Conservation (phyloP, 2,113 vertebrate species). For the Microcebus jonahi region DNA sequence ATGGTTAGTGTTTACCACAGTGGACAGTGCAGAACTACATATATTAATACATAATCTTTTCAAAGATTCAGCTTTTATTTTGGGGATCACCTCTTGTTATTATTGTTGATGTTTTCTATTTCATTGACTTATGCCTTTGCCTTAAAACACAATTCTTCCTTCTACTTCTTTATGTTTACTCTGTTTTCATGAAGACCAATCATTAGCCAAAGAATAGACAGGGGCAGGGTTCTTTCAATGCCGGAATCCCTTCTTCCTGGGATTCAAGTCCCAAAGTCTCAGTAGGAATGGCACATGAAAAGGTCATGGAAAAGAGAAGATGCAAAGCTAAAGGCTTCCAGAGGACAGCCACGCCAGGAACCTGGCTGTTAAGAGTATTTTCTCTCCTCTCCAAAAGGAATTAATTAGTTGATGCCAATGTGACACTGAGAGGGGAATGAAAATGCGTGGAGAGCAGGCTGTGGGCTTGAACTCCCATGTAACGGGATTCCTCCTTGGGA, state of each 20-base stretch:
- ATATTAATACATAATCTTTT: background rate
- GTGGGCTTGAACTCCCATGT: slow-evolving; percentile 47
- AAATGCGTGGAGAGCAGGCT: slow-evolving; percentile 48
- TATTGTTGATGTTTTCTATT: background rate
- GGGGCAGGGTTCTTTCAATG: background rate
- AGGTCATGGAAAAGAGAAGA: slow-evolving; percentile 51
- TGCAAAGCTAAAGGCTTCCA: slow-evolving; percentile 48
- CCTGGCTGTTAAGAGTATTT: slow-evolving; percentile 37
- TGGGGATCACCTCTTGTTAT: background rate
- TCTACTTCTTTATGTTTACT: slow-evolving; percentile 34
- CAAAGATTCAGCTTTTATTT: background rate
- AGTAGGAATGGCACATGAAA: background rate
- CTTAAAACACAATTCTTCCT: background rate
- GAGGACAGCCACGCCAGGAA: slow-evolving; percentile 50
- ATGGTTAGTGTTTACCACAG: background rate
- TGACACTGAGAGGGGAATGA: slow-evolving; percentile 58
- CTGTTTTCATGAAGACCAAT: slow-evolving; percentile 27
- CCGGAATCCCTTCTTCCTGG: background rate
- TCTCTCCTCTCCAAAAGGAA: slow-evolving; percentile 58
- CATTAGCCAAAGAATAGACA: background rate
- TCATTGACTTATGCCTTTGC: background rate
- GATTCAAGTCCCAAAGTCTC: slow-evolving; percentile 21
- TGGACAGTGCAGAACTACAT: background rate
- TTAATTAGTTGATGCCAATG: slow-evolving; percentile 48
- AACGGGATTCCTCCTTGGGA: slow-evolving; percentile 65